Evolutionary conservation across 2,797 vertebrate genomes (phyloP), one percentile per base, ranked within the genome.

Genomic region (Smutsia temminckii): DNA sequence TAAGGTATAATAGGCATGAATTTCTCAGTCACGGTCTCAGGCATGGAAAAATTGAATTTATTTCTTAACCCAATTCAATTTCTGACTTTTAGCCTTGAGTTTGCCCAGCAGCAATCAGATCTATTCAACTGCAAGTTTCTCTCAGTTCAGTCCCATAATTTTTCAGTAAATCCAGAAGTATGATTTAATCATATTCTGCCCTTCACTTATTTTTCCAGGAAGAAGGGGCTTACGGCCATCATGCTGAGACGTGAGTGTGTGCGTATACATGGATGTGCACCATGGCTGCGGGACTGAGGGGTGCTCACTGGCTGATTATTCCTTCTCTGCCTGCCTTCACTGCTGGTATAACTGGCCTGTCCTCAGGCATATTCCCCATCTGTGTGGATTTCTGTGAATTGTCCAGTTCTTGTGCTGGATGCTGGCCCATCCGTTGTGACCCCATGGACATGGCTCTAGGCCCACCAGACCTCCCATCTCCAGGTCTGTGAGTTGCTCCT

Each of bases 61-160:
- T 85, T 93, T 89, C 83, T 91, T 78, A 83, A 83, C 42, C 57
- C n/a, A 79, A 37, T 94, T 95, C 95, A 83, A 93, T 81, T 92
- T 94, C 78, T 85, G 78, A 72, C 49, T 91, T 85, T 85, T 29
- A 88, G 74, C 81, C 61, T 81, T 10, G 2, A 84, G 57, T 42
- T 96, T 68, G 83, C 42, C 72, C 59, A 61, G 71, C 27, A 79
- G 72, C 68, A 71, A 61, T 81, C 83, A 85, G 29, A 29, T 71
- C 61, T 92, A 51, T 86, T 12, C 42, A 91, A 69, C 29, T 51
- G 10, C 34, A 85, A 9, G 23, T 68, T 91, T 81, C 23, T 80
- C n/a, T 85, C 17, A 3, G 34, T 78, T 94, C 72, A 21, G 32
- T 64, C 13, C 21, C 77, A 27, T 40, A 77, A 61, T 55, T 69